These are phyloP conservation scores for Cavia porcellus DNA, from an alignment of 2,113 vertebrate species.

Conservation along the genomic window DNA sequence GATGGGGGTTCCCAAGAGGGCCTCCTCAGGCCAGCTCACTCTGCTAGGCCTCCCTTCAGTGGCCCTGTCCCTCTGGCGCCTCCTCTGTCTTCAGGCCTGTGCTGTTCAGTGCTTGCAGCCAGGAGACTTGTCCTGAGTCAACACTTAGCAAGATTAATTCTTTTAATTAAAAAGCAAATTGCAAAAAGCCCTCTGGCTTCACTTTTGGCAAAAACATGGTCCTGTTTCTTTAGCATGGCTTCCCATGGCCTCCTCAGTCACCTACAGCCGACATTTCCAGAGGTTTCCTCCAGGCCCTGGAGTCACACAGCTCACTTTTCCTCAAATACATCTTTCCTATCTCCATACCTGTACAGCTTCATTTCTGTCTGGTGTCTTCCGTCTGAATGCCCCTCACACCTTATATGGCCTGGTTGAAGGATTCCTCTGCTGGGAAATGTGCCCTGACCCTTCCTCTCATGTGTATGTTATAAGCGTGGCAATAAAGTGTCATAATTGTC, in stretches of 20 bases:
- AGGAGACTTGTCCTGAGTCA: background rate
- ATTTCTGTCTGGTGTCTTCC: background rate
- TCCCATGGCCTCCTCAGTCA: background rate
- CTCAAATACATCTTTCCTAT: background rate
- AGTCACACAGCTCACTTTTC: background rate
- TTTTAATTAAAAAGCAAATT: constrained; percentile 9
- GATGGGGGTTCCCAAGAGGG: background rate
- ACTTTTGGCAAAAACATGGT: background rate
- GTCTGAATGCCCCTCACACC: background rate
- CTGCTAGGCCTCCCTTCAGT: rapidly evolving
- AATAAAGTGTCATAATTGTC: background rate
- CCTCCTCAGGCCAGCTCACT: background rate
- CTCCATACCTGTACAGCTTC: background rate
- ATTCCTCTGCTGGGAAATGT: background rate
- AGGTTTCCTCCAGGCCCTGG: background rate
- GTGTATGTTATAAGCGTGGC: background rate
- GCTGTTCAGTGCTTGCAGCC: background rate
- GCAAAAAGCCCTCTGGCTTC: background rate
- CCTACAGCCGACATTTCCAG: background rate
- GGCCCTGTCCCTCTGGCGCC: background rate
- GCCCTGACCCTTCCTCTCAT: background rate
- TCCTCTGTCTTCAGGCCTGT: background rate
- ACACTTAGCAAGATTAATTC: constrained; percentile 6
- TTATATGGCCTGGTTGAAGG: background rate
- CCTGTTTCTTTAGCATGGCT: background rate